A percentile compares a stretch with the other conserved stretches of the same genome.
Evolutionary conservation across 2,797 vertebrate genomes (phyloP).

Genomic region (Bryconaethiops microstoma): DNA sequence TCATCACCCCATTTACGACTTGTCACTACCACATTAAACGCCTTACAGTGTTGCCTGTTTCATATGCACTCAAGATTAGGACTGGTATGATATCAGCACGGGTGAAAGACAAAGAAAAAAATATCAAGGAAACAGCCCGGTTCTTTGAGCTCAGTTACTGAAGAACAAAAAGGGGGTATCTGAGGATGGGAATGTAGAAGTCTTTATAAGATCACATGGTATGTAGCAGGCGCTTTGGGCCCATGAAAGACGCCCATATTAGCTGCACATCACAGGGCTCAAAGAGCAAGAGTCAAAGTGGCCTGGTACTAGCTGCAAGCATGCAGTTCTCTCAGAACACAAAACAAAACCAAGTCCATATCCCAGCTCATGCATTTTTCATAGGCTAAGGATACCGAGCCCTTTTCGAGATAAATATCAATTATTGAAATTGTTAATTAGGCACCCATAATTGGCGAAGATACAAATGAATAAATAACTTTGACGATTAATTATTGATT

Average conservation of each 20-base stretch:
- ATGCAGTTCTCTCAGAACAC: slow-evolving; percentile 79
- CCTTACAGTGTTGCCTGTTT: slow-evolving; percentile 17
- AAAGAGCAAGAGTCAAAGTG: slow-evolving; percentile 82
- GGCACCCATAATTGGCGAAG: slow-evolving; percentile 77
- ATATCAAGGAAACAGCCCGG: slow-evolving; percentile 73
- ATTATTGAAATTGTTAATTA: slow-evolving; percentile 87
- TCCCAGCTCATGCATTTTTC: slow-evolving; percentile 81
- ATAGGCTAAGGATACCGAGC: slow-evolving; percentile 73
- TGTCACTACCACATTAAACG: slow-evolving; percentile 45
- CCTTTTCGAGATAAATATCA: slow-evolving; percentile 84
- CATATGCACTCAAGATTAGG: slow-evolving; percentile 32
- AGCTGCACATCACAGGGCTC: slow-evolving; percentile 81
- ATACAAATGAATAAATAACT: slow-evolving; percentile 82
- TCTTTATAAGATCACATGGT: slow-evolving; percentile 81
- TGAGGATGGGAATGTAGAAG: slow-evolving; percentile 74
- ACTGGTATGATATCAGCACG: slow-evolving; percentile 62
- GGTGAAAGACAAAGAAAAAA: slow-evolving; percentile 70
- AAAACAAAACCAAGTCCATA: slow-evolving; percentile 75
- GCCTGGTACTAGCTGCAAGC: slow-evolving; percentile 79
- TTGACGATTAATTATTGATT: slow-evolving; percentile 82
- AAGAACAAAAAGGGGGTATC: slow-evolving; percentile 70
- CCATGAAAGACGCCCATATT: slow-evolving; percentile 78
- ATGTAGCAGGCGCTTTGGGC: slow-evolving; percentile 71
- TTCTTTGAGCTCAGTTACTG: slow-evolving; percentile 76
- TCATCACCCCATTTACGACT: background rate